These are phyloP conservation scores for Acanthococcus lagerstroemiae DNA, from an alignment of 2,888 invertebrate genomes.

Conservation along the genomic window DNA sequence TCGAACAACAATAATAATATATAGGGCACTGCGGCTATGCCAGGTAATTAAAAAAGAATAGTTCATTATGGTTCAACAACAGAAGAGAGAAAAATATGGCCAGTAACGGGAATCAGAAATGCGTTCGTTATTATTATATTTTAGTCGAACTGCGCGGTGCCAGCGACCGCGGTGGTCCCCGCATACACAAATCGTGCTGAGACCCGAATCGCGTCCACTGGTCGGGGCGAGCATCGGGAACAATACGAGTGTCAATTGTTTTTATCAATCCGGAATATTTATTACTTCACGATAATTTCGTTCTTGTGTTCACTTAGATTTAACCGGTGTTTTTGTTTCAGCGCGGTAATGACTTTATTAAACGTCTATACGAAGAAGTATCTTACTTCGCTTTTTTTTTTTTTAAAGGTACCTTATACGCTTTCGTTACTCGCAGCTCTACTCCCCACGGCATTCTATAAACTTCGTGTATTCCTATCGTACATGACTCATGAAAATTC, in stretches of 20 bases:
- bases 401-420: no score
- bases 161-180: conserved; percentile 15
- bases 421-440: no score
- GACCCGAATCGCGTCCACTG: conserved; percentile 23
- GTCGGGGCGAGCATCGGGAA: conserved; percentile 4
- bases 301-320: background rate
- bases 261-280: conserved; percentile 26
- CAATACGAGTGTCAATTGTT: conserved; percentile 24
- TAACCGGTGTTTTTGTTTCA: background rate
- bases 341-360: background rate
- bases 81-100: conserved; percentile 12
- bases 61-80: conserved; percentile 8
- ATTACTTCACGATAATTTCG: conserved; percentile 22
- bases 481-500: no score
- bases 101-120: conserved; percentile 25
- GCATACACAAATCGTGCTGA: conserved; percentile 20
- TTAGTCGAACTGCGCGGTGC: background rate
- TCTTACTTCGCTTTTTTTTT: no score
- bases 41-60: conserved; percentile 26
- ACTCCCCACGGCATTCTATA: no score
- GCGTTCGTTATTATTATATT: conserved; percentile 21
- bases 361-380: no score
- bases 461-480: no score
- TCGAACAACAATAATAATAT: conserved; percentile 12
- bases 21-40: conserved; percentile 26